These are phyloP conservation scores for Sialis fuliginosa DNA, from an alignment of 2,888 invertebrate species.

Conservation along the genomic window DNA sequence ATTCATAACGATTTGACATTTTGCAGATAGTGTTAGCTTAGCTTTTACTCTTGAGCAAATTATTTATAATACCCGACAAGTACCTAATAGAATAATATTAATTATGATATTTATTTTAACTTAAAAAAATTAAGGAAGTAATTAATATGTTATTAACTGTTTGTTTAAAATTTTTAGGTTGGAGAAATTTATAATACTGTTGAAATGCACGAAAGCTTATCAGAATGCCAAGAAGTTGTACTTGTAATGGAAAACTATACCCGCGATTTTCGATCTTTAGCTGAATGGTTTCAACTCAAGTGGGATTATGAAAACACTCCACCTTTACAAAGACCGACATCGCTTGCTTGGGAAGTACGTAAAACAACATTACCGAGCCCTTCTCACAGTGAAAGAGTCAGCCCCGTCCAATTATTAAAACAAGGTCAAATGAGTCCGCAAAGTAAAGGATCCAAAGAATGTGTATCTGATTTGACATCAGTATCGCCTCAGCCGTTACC, in stretches of 20 bases:
- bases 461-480: background rate
- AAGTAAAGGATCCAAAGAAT: background rate
- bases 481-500: constrained; percentile 3
- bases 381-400: constrained; percentile 12
- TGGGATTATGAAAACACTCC: constrained; percentile 88
- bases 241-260: constrained; percentile 87
- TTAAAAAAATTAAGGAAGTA: too few species aligned
- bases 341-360: constrained; percentile 89
- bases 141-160: background rate
- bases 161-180: constrained; percentile 27
- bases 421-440: constrained; percentile 22
- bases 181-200: constrained; percentile 94
- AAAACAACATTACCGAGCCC: constrained; percentile 42
- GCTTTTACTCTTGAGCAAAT: too few species aligned
- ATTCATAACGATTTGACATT: too few species aligned
- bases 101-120: too few species aligned
- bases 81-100: too few species aligned
- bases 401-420: constrained; percentile 30
- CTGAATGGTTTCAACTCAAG: constrained; percentile 85
- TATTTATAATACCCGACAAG: too few species aligned
- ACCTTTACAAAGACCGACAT: constrained; percentile 66
- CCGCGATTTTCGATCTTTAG: constrained; percentile 82
- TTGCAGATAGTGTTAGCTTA: too few species aligned
- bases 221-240: constrained; percentile 92
- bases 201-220: constrained; percentile 82